Evolutionary conservation across 2,797 vertebrate genomes (phyloP), one percentile per base, ranked within the genome.

Genomic region (Naso thynnoides): DNA sequence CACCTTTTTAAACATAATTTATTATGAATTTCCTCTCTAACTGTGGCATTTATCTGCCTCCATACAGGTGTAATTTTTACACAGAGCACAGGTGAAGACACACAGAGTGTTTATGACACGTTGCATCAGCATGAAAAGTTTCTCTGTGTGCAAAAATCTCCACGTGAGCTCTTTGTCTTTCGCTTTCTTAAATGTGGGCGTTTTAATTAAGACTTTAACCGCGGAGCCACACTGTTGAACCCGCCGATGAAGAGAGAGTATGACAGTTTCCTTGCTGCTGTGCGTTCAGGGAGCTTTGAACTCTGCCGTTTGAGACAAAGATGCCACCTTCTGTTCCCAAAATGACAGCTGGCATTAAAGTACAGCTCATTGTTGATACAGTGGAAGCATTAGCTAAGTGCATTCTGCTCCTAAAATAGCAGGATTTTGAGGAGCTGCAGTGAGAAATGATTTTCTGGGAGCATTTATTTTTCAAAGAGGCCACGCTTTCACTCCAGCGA

Each of bases 341-440:
- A 67, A 11, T 38, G 60, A 21, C 82, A 83, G 68, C 79, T 81
- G 79, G 78, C 19, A 2, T 58, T 55, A 59, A 67, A 73, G 19
- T 9, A 13, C 49, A 21, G 38, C 55, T 39, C 71, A 6, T 47
- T 9, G 75, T 29, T 26, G 55, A 39, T 27, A 19, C 54, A 5
- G 29, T 19, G 26, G 69, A 41, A 33, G 70, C 84, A 67, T 86
- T 63, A 79, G 56, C 57, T 70, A 56, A 85, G 59, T 63, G 64
- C 70, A 44, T 21, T 26, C 60, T 56, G 63, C 6, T 16, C 52
- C 55, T 21, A 38, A 79, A 83, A 80, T 16, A 39, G 57, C 24
- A 8, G 67, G 78, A 82, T 85, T n/a, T 82, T 78, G 29, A 72
- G 53, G 63, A 21, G 49, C 38, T 23, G 5, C 14, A 8, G 6